Base-by-base conservation (phyloP, 2,797 vertebrate species). In the Merluccius polli region DNA sequence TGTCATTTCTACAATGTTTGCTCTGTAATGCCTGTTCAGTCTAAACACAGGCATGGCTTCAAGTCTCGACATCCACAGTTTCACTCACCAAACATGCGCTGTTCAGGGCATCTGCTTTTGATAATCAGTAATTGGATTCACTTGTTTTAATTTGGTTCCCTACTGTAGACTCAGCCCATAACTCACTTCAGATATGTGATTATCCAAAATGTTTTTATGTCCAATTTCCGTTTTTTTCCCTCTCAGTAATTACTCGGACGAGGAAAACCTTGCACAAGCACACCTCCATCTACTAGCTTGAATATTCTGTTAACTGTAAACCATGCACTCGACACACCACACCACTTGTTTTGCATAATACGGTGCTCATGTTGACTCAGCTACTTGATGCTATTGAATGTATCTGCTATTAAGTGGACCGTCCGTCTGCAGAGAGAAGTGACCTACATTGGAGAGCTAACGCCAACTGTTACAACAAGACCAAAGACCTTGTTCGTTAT, bases 81-180 rank as follows among this genome's bases (percentile, higher is more conserved):
- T 65, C 85, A 86, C 85, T 88, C 79, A 85, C 81, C 87, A 48
- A 65, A 30, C 81, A 81, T 77, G 73, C 74, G 84, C 77, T 71
- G 75, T 76, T 48, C 74, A 27, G 2, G 74, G 41, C 90, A 91
- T 88, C 90, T 92, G 91, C 83, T 88, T 90, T 82, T 87, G 80
- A 90, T 91, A 85, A 91, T 86, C 77, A 80, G 79, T 87, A 84
- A 92, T 83, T 89, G 81, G 81, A 90, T 87, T 90, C 89, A 89
- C 87, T 92, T 89, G 88, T 87, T 88, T 88, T 87, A 87, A 90
- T 90, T 87, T 27, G 75, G 85, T 82, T 86, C 89, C 84, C 87
- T 86, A 86, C 86, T 87, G 88, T 86, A 72, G 84, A 81, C 83
- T 85, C 75, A 32, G n/a, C 86, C 83, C 83, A 82, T 84, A 87